A percentile compares a stretch with the other conserved stretches of the same genome.
Evolutionary conservation across 2,888 invertebrate genomes (phyloP).

Genomic region (Plebejus melissa): DNA sequence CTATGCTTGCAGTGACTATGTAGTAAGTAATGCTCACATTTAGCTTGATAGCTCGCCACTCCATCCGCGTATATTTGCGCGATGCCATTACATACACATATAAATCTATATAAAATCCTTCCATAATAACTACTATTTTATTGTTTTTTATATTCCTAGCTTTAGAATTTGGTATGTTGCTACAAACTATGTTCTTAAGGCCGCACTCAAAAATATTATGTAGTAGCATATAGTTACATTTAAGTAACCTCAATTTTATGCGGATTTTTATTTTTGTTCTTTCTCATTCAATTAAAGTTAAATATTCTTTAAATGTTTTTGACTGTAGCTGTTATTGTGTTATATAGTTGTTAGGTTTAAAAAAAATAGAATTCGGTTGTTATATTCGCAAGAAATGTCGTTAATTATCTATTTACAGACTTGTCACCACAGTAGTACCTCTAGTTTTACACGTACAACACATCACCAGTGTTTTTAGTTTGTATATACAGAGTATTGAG

Average conservation of each 20-base stretch:
- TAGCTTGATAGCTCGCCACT: slow-evolving; percentile 36
- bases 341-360: neutral
- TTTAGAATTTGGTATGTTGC: neutral
- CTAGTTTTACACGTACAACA: slow-evolving; percentile 10
- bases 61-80: slow-evolving; percentile 39
- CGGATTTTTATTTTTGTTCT: too few relatives aligned
- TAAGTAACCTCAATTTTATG: too few relatives aligned
- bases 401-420: slow-evolving; percentile 18
- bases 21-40: slow-evolving; percentile 35
- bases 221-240: neutral
- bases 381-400: neutral
- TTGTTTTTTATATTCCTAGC: neutral
- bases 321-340: neutral
- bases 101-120: slow-evolving; percentile 26
- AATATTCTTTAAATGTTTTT: neutral
- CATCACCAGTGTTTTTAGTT: slow-evolving; percentile 29
- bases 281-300: too few relatives aligned
- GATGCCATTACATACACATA: slow-evolving; percentile 38
- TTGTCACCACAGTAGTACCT: neutral
- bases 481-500: slow-evolving; percentile 32
- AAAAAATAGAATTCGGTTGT: neutral
- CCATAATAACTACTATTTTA: slow-evolving; percentile 21
- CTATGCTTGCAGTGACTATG: slow-evolving; percentile 5
- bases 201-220: too few relatives aligned
- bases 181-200: neutral